Evolutionary conservation across 2,113 vertebrate species (phyloP).

Genomic region (Xenotilapia flavipinnis): DNA sequence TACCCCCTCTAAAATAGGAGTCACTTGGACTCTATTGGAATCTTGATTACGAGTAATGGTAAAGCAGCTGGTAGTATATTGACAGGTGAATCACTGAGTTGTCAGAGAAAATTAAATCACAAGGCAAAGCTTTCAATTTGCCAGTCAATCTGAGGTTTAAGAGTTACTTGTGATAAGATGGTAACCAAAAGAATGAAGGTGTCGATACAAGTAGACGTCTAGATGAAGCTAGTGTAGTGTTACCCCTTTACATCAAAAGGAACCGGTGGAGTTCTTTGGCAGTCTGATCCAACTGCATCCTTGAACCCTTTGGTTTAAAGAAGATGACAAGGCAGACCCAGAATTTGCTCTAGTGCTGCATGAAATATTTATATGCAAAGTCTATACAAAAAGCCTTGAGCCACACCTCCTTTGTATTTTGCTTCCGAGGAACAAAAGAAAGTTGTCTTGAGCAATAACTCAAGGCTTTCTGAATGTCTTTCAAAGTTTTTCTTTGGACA

Average conservation of each 20-base stretch:
- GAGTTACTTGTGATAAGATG: background rate
- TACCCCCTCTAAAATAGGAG: background rate
- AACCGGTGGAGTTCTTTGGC: background rate
- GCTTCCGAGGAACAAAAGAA: background rate
- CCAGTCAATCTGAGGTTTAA: background rate
- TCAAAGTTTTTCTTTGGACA: background rate
- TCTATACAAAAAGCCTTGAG: background rate
- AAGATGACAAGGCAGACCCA: background rate
- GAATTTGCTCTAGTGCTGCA: background rate
- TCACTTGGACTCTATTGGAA: background rate
- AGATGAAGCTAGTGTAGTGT: background rate
- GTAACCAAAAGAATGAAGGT: background rate
- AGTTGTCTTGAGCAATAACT: background rate
- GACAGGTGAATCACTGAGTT: background rate
- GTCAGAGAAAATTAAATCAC: background rate
- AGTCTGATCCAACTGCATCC: background rate
- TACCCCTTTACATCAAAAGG: background rate
- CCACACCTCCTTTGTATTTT: background rate
- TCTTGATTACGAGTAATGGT: background rate
- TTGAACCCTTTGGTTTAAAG: background rate
- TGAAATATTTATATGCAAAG: background rate
- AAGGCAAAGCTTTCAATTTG: background rate
- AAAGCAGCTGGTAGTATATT: background rate
- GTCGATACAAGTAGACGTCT: background rate
- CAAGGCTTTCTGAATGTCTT: background rate